These are phyloP conservation scores for Dorcus hopei DNA, from an alignment of 2,888 invertebrate species.

Conservation along the genomic window DNA sequence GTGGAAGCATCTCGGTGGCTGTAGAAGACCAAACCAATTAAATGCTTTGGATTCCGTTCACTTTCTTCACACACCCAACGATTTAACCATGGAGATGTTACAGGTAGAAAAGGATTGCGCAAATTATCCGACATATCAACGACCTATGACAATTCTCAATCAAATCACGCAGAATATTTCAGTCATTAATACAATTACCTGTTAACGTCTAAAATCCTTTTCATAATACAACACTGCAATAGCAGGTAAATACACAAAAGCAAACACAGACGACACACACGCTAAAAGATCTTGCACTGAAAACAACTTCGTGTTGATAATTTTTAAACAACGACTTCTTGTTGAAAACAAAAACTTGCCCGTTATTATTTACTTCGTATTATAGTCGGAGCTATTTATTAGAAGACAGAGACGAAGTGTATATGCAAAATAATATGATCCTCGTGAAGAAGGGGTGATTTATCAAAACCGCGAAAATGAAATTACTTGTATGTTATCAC, in stretches of 20 bases:
- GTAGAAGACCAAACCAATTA: too few relatives aligned
- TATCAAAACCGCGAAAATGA: conserved; percentile 34
- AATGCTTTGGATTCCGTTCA: background rate
- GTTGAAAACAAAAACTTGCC: too few relatives aligned
- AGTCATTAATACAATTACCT: background rate
- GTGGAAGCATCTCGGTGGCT: too few relatives aligned
- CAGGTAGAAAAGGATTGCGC: background rate
- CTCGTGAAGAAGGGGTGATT: conserved; percentile 28
- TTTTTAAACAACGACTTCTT: too few relatives aligned
- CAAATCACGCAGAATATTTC: too few relatives aligned
- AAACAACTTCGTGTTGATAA: too few relatives aligned
- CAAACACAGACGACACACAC: background rate
- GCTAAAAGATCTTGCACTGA: too few relatives aligned
- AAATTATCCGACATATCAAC: conserved; percentile 2
- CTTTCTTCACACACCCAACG: background rate
- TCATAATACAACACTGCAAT: background rate
- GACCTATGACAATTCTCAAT: too few relatives aligned
- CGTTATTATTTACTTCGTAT: too few relatives aligned
- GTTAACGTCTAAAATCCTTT: background rate
- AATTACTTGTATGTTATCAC: conserved; percentile 33
- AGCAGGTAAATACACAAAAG: background rate
- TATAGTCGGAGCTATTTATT: too few relatives aligned
- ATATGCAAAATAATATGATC: conserved; percentile 31
- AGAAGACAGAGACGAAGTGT: too few relatives aligned
- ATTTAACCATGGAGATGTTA: conserved; percentile 8